Conservation (phyloP, 2,888 invertebrate species). For the Coelinius sp. region DNA sequence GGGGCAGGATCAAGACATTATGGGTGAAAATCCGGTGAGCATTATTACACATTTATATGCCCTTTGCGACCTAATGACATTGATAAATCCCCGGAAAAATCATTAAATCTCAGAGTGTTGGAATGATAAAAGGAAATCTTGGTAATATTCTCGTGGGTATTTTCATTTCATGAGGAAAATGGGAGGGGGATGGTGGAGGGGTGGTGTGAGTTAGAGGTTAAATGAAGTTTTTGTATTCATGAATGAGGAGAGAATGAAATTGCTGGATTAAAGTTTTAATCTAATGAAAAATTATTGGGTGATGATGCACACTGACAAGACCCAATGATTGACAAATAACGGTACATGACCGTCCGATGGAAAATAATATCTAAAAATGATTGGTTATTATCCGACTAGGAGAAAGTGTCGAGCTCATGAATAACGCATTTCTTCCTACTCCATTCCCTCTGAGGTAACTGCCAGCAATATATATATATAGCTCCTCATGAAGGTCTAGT, state of each 20-base stretch:
- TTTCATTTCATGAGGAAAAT: background rate
- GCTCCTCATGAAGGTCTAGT: constrained; percentile 57
- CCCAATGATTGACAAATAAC: no score
- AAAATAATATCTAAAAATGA: background rate
- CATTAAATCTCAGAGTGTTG: background rate
- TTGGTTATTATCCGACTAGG: background rate
- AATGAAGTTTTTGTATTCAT: constrained; percentile 4
- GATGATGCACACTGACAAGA: no score
- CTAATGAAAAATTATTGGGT: background rate
- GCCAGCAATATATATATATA: constrained; percentile 55
- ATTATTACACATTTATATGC: background rate
- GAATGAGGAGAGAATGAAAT: background rate
- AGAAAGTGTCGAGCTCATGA: background rate
- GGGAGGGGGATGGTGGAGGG: no score
- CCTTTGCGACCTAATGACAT: background rate
- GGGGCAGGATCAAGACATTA: background rate
- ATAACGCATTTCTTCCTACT: background rate
- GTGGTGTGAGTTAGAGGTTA: background rate
- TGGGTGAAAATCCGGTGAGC: background rate
- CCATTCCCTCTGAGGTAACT: constrained; percentile 18
- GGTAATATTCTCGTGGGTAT: background rate
- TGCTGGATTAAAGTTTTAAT: background rate
- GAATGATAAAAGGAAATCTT: constrained; percentile 7
- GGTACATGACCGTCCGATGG: background rate
- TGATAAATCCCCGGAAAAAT: background rate